phyloP scores from a whole-genome alignment of 2,797 vertebrate genomes.

The Atherinosoma microstoma region DNA sequence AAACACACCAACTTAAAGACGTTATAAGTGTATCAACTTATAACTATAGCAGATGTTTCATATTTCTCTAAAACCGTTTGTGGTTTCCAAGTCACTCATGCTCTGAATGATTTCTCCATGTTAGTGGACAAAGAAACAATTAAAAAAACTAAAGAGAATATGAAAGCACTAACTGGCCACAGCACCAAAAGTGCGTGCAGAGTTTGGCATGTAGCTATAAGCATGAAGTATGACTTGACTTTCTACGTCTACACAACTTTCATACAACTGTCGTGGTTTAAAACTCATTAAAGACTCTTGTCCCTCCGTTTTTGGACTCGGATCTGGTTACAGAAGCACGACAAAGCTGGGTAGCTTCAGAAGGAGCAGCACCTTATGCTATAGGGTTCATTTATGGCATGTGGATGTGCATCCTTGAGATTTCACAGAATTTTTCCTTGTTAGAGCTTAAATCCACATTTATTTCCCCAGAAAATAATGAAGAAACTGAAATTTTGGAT shows the following conservation, averaged over 20 bases:
- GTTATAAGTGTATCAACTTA: neutral
- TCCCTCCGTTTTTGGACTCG: neutral
- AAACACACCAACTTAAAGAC: slow-evolving; percentile 13
- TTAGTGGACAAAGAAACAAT: slow-evolving; percentile 1
- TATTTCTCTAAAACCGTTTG: neutral
- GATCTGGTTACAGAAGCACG: neutral
- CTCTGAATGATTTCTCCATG: neutral
- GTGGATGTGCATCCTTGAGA: slow-evolving; percentile 5
- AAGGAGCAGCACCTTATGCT: slow-evolving; percentile 11
- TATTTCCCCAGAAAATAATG: slow-evolving; percentile 63
- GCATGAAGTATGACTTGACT: neutral
- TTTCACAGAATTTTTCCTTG: slow-evolving; percentile 7
- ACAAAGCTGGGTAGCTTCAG: neutral
- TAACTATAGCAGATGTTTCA: neutral
- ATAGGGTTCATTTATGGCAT: slow-evolving; percentile 2
- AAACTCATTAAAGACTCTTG: neutral
- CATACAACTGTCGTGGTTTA: neutral
- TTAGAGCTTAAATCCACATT: slow-evolving; percentile 39
- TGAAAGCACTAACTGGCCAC: neutral
- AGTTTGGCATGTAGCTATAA: neutral
- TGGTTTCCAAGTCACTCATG: neutral
- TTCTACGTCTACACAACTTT: neutral
- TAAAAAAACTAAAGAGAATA: neutral
- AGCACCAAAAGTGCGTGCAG: neutral
- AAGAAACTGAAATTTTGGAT: slow-evolving; percentile 60